Evolutionary conservation across 2,888 invertebrate species (phyloP), one percentile per base, ranked within the genome.

Genomic region (Ophioninae sp.): DNA sequence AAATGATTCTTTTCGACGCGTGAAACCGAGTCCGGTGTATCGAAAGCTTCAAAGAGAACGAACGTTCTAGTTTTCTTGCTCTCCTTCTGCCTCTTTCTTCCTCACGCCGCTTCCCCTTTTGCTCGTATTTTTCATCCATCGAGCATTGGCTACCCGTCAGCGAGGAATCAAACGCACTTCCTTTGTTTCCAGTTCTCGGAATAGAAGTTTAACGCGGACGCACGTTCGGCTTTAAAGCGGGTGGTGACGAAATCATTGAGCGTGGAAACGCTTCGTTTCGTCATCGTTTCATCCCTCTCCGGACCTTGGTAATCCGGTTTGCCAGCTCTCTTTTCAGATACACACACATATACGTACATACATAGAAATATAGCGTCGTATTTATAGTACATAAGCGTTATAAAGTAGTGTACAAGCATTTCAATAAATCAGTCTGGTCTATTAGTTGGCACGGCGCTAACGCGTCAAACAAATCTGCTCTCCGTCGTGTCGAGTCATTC

Each of bases 381-480:
- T 81, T 78, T 81, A 83, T 80, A 77, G 80, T 50, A 50, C 70
- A 81, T 70, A 70, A 83, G 77, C 77, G 77, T 78, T 78, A 81
- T 84, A 84, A 84, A 84, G 81, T 78, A 84, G 83, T 75, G 81
- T 81, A 75, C 83, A 78, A 79, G 83, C 83, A 72, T 84, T 84
- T 81, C 81, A 86, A 87, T 88, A 88, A 89, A 90, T 90, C 88
- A 90, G 87, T 87, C 87, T 89, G 87, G 88, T 90, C 90, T 90
- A 90, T 90, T 90, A 89, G 90, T 88, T 88, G 90, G 87, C 87
- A 87, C 87, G 87, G 88, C 88, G 88, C 87, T 88, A 87, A 77
- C 84, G 85, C 87, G 89, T 89, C 89, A 90, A 90, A 90, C 90
- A 89, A 90, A 90, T 89, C 89, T 86, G 87, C 87, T 87, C 85